These are phyloP conservation scores for Parnassius glacialis DNA, from an alignment of 2,888 invertebrate genomes.

Conservation along the genomic window DNA sequence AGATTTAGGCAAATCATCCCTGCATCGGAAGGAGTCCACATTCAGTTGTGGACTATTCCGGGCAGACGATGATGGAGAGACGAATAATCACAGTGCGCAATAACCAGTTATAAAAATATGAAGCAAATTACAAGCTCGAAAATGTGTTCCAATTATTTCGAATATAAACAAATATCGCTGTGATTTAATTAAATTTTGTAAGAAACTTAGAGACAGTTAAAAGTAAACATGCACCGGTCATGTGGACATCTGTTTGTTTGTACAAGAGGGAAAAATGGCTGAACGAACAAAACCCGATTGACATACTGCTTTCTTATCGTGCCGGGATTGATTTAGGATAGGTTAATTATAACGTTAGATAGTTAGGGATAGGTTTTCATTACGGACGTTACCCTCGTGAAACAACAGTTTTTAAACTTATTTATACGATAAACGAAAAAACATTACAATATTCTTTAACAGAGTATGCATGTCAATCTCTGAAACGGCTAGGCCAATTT, in stretches of 20 bases:
- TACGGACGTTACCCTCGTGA: constrained; percentile 5
- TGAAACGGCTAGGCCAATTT: too few species aligned
- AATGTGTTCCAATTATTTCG: not conserved
- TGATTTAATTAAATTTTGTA: constrained; percentile 19
- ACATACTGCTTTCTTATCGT: constrained; percentile 63
- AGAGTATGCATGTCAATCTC: not conserved
- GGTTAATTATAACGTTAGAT: constrained; percentile 42
- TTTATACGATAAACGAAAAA: too few species aligned
- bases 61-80: too few species aligned
- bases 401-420: not conserved
- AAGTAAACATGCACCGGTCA: constrained; percentile 64
- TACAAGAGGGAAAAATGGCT: constrained; percentile 53
- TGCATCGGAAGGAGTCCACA: too few species aligned
- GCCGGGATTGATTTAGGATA: constrained; percentile 57
- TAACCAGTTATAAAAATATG: too few species aligned
- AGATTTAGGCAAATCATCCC: too few species aligned
- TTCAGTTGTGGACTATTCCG: too few species aligned
- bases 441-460: not conserved
- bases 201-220: constrained; percentile 46
- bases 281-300: constrained; percentile 59
- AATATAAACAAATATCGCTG: constrained; percentile 21
- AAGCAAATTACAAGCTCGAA: too few species aligned
- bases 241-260: constrained; percentile 64
- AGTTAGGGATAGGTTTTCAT: not conserved
- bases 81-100: too few species aligned